Conservation (phyloP, 2,888 invertebrate species). For the Hipparchia sbordonii region DNA sequence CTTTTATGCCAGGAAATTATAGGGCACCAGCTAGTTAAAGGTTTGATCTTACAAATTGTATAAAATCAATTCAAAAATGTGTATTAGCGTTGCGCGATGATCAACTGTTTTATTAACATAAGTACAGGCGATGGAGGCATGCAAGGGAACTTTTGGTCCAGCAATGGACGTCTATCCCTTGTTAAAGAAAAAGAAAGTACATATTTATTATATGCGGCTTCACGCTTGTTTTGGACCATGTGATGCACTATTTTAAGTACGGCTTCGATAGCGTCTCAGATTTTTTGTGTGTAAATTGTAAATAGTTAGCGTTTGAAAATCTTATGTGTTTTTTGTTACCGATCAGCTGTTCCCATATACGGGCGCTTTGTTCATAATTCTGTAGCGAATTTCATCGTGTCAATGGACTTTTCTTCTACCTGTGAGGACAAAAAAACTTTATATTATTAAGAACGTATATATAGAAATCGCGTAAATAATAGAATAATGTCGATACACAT, state of each 20-base stretch:
- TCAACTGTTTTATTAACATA: no score
- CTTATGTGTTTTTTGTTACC: slow-evolving; percentile 31
- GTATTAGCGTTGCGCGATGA: no score
- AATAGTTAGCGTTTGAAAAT: slow-evolving; percentile 25
- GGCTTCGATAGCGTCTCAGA: slow-evolving; percentile 23
- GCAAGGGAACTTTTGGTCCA: no score
- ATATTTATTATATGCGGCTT: neutral
- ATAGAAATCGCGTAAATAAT: slow-evolving; percentile 28
- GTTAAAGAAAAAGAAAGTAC: no score
- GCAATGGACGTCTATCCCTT: no score
- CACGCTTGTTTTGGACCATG: neutral
- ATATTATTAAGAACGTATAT: slow-evolving; percentile 6
- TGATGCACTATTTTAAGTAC: slow-evolving; percentile 13
- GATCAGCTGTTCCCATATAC: slow-evolving; percentile 41
- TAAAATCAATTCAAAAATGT: no score
- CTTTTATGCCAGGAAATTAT: no score
- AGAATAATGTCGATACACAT: slow-evolving; percentile 17
- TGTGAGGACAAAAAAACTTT: slow-evolving; percentile 37
- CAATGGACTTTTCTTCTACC: slow-evolving; percentile 44
- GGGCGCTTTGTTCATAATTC: slow-evolving; percentile 31
- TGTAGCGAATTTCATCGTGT: slow-evolving; percentile 37
- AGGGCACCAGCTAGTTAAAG: no score
- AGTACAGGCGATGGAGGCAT: no score
- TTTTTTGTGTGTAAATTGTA: slow-evolving; percentile 6
- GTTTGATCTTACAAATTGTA: no score